Percentiles rank a stretch among this genome's conserved stretches.
These are phyloP conservation scores for Augiades crinisus DNA, from an alignment of 2,888 invertebrate species.

Conservation along the genomic window DNA sequence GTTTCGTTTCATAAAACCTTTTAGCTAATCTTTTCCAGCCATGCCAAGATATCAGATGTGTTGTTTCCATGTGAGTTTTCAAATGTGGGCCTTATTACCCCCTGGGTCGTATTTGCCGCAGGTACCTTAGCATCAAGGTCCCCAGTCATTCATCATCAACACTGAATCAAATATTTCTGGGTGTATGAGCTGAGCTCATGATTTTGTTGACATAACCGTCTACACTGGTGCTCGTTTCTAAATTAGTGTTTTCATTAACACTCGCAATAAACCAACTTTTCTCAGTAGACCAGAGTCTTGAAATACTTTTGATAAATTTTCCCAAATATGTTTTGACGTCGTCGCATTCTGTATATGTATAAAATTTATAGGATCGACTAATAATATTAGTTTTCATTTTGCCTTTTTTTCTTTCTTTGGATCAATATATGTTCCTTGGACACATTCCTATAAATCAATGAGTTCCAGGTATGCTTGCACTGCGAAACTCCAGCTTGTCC, in stretches of 20 bases:
- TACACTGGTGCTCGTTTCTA: not conserved
- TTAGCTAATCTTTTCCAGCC: too few relatives aligned
- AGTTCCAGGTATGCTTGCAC: not conserved
- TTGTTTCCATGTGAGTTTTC: too few relatives aligned
- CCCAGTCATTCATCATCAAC: conserved; percentile 30
- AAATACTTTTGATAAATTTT: conserved; percentile 18
- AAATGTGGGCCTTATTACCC: too few relatives aligned
- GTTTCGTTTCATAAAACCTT: too few relatives aligned
- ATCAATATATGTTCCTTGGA: not conserved
- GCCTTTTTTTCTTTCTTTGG: not conserved
- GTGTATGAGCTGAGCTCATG: conserved; percentile 23
- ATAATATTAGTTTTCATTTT: not conserved
- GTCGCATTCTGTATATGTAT: not conserved
- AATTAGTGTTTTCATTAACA: too few relatives aligned
- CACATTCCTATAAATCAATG: not conserved
- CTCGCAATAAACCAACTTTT: conserved; percentile 17
- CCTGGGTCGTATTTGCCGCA: too few relatives aligned
- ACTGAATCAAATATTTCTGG: conserved; percentile 23
- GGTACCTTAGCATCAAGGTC: conserved; percentile 25
- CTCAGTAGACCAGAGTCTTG: conserved; percentile 27
- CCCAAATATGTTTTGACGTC: not conserved
- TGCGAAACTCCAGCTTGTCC: conserved; percentile 1
- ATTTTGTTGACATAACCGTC: conserved; percentile 25
- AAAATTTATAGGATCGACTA: not conserved
- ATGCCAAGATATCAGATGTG: too few relatives aligned